These are phyloP conservation scores for Drosophila sordidula DNA, from an alignment of 2,888 invertebrate species.

Conservation along the genomic window DNA sequence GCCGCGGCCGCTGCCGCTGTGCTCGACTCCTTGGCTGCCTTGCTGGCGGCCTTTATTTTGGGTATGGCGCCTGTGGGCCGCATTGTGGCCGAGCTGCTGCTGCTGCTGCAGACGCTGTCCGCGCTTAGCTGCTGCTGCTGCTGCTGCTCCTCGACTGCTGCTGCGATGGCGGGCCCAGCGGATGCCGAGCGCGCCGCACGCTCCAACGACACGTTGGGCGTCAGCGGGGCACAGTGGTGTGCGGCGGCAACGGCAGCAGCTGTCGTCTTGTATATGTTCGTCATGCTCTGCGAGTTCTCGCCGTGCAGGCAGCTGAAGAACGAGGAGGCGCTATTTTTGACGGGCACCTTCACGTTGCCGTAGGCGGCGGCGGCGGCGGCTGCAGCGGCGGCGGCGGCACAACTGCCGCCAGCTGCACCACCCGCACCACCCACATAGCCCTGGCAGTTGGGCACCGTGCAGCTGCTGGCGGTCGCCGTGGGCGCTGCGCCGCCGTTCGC, in stretches of 20 bases:
- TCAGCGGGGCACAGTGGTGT: slow-evolving; percentile 56
- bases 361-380: slow-evolving; percentile 45
- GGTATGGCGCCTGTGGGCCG: slow-evolving; percentile 82
- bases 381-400: slow-evolving; percentile 8
- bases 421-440: slow-evolving; percentile 54
- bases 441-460: slow-evolving; percentile 66
- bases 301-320: slow-evolving; percentile 85
- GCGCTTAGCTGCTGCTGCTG: slow-evolving; percentile 12
- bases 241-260: slow-evolving; percentile 55
- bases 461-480: slow-evolving; percentile 26
- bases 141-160: slow-evolving; percentile 18
- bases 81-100: slow-evolving; percentile 30
- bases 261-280: slow-evolving; percentile 83
- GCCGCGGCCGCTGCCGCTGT: slow-evolving; percentile 32
- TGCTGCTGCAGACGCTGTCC: slow-evolving; percentile 35
- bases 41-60: slow-evolving; percentile 74
- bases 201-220: slow-evolving; percentile 75
- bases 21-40: slow-evolving; percentile 59
- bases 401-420: slow-evolving; percentile 9
- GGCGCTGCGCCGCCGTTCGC: slow-evolving; percentile 64
- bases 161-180: slow-evolving; percentile 69
- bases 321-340: slow-evolving; percentile 84
- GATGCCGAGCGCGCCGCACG: slow-evolving; percentile 79
- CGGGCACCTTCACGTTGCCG: slow-evolving; percentile 68
- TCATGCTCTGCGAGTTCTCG: slow-evolving; percentile 85